Evolutionary conservation across 1,140 invertebrate genomes (phyloP).

Genomic region (Meloidogyne chitwoodi): DNA sequence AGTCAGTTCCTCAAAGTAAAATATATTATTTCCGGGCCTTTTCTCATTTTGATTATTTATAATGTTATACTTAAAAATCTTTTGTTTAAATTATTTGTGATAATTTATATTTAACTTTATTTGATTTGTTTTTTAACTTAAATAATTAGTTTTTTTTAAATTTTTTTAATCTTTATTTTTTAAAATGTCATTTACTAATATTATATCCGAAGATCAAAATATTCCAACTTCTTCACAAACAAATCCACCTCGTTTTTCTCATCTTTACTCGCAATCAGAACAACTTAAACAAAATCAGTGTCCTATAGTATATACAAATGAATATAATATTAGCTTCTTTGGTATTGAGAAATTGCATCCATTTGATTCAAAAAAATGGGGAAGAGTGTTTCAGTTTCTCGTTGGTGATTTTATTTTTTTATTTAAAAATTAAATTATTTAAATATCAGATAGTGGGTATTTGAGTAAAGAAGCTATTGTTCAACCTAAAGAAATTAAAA

Average conservation of each 20-base stretch:
- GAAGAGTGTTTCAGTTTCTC: constrained; percentile 67
- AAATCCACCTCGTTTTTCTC: neutral
- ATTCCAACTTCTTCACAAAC: neutral
- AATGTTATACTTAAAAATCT: neutral
- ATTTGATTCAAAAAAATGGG: constrained; percentile 83
- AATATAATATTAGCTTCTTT: constrained; percentile 77
- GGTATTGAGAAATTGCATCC: constrained; percentile 78
- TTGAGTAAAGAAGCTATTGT: constrained; percentile 60
- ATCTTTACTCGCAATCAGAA: neutral
- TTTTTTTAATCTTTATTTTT: neutral
- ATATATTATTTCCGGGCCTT: neutral
- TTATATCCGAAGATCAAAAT: neutral
- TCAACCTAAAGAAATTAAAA: constrained; percentile 69
- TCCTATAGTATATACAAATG: constrained; percentile 73
- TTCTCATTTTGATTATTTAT: neutral
- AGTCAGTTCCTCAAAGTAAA: neutral
- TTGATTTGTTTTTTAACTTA: neutral
- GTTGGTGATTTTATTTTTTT: constrained; percentile 63
- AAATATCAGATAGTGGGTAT: constrained; percentile 57
- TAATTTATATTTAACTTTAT: constrained; percentile 4
- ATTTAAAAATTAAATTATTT: neutral
- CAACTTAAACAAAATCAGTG: constrained; percentile 49
- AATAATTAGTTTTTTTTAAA: neutral
- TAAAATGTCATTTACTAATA: neutral
- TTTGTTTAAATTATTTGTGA: constrained; percentile 8